These are phyloP conservation scores for Microplitis mediator DNA, from an alignment of 1,140 invertebrate species.

Conservation along the genomic window DNA sequence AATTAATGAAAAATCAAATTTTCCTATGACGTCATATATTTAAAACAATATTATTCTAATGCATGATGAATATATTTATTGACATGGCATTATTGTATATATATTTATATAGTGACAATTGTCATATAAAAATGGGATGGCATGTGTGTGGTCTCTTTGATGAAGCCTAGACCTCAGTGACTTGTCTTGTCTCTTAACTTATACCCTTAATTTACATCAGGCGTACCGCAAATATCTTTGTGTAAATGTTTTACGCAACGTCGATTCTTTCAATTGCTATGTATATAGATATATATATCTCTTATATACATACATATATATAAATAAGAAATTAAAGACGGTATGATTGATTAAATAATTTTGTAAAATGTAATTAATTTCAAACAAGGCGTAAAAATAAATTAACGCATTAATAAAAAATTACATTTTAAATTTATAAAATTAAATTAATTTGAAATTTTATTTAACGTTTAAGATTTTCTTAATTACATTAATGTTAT, in stretches of 20 bases:
- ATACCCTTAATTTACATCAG: constrained; percentile 32
- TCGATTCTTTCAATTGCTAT: background rate
- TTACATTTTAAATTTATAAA: too few relatives aligned
- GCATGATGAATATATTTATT: background rate
- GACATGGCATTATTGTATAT: background rate
- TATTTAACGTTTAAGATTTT: too few relatives aligned
- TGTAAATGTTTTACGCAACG: constrained; percentile 28
- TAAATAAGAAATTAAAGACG: background rate
- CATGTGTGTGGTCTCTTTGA: constrained; percentile 21
- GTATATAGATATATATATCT: background rate
- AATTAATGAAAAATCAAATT: too few relatives aligned
- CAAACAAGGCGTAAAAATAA: too few relatives aligned
- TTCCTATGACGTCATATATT: background rate
- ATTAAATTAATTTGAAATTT: too few relatives aligned
- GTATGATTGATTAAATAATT: background rate
- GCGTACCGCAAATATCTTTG: constrained; percentile 25
- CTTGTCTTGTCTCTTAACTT: constrained; percentile 25
- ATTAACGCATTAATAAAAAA: too few relatives aligned
- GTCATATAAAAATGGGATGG: constrained; percentile 3
- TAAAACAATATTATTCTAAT: constrained; percentile 7
- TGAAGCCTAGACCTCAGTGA: constrained; percentile 28
- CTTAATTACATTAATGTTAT: too few relatives aligned
- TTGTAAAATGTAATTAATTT: too few relatives aligned
- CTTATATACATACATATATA: background rate
- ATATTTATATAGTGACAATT: background rate